phyloP scores from a whole-genome alignment of 2,888 invertebrate genomes.

The Cantharis nigra region DNA sequence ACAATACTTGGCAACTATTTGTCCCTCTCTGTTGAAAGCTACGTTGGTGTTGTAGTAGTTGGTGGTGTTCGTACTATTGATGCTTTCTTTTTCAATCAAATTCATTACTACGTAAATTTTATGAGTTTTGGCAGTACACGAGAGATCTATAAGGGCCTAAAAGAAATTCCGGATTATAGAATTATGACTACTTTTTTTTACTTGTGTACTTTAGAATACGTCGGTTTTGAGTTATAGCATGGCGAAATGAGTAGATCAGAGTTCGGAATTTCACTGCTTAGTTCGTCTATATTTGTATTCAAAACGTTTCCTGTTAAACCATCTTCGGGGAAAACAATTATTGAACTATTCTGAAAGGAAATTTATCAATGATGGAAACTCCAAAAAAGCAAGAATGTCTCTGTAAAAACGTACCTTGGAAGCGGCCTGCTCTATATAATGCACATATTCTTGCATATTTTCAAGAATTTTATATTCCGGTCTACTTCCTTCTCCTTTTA shows the following conservation, averaged over 20 bases:
- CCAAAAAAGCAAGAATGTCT: too few species aligned
- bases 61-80: background rate
- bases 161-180: background rate
- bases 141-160: background rate
- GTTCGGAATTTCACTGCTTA: background rate
- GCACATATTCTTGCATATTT: slow-evolving; percentile 24
- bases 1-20: background rate
- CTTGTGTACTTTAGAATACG: background rate
- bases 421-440: slow-evolving; percentile 18
- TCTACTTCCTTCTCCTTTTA: background rate
- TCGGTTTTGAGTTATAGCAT: background rate
- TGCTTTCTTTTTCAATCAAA: background rate
- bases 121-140: background rate
- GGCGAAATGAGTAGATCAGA: background rate
- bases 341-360: background rate
- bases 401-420: background rate
- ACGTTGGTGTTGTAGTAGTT: background rate
- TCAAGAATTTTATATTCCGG: slow-evolving; percentile 9
- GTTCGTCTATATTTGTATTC: background rate
- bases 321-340: background rate
- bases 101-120: background rate
- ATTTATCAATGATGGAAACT: background rate
- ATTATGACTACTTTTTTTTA: background rate
- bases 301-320: background rate
- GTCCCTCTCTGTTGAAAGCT: background rate